Conservation (phyloP, 2,888 invertebrate genomes). For the Tetragonula carbonaria region DNA sequence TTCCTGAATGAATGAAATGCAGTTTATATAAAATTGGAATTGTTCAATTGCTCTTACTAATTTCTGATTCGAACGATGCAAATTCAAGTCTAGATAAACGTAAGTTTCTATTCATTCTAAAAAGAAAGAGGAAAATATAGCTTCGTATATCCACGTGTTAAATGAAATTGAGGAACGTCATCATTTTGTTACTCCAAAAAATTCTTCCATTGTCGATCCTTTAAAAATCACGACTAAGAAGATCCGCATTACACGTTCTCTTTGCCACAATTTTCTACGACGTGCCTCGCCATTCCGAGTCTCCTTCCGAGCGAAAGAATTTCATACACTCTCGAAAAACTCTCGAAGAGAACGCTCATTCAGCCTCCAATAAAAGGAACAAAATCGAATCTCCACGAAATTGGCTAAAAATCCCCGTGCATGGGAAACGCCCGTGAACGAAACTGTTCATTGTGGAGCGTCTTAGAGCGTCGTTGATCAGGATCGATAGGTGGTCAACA, state of each 20-base stretch:
- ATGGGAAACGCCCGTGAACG: conserved; percentile 31
- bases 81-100: too few relatives aligned
- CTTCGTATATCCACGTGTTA: too few relatives aligned
- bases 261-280: background rate
- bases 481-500: conserved; percentile 63
- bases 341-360: conserved; percentile 30
- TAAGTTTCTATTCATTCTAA: too few relatives aligned
- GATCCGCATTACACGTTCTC: background rate
- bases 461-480: conserved; percentile 60
- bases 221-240: background rate
- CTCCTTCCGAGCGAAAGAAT: conserved; percentile 9
- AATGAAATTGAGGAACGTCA: too few relatives aligned
- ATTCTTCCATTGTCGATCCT: too few relatives aligned
- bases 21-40: background rate
- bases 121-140: too few relatives aligned
- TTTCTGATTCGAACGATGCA: background rate
- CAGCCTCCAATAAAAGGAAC: conserved; percentile 52
- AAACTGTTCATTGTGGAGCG: conserved; percentile 55
- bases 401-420: conserved; percentile 51
- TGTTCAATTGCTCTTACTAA: background rate
- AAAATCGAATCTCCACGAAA: conserved; percentile 53
- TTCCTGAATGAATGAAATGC: too few relatives aligned
- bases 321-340: conserved; percentile 6
- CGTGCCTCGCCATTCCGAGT: background rate
- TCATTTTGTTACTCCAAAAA: too few relatives aligned